A percentile compares a stretch with the other conserved stretches of the same genome.
phyloP scores from a whole-genome alignment of 2,888 invertebrate genomes.

The Nemoura dubitans region DNA sequence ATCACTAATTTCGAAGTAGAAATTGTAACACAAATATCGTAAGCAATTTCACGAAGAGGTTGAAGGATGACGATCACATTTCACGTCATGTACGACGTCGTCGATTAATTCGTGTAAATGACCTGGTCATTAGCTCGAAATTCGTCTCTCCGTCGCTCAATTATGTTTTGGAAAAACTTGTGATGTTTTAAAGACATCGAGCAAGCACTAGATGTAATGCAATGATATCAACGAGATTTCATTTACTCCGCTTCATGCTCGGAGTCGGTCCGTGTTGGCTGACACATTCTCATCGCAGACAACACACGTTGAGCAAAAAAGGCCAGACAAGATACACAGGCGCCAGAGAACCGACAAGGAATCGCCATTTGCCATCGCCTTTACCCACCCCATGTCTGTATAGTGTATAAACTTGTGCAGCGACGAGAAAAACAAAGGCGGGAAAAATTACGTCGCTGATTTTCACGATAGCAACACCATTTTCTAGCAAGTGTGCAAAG shows the following conservation, averaged over 20 bases:
- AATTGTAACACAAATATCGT: conserved; percentile 4
- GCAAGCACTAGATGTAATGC: neutral
- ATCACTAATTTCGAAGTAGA: conserved; percentile 12
- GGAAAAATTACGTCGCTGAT: neutral
- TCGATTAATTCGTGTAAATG: neutral
- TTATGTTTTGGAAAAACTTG: neutral
- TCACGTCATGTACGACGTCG: neutral
- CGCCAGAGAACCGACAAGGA: neutral
- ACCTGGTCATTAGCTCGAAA: neutral
- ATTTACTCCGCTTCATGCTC: neutral
- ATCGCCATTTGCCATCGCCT: neutral
- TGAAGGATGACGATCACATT: neutral
- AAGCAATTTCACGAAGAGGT: neutral
- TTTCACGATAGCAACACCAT: neutral
- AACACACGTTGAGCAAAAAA: neutral
- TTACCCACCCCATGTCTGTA: neutral
- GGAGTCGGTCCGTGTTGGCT: neutral
- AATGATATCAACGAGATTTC: neutral
- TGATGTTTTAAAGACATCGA: neutral
- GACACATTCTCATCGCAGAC: neutral
- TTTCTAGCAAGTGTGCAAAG: neutral
- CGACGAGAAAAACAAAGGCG: neutral
- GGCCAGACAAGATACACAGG: neutral
- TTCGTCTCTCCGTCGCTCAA: neutral
- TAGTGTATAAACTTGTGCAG: neutral